A percentile compares a stretch with the other conserved stretches of the same genome.
Evolutionary conservation across 30 jellyfish, hydroid and myxozoan species (phyloP).

Genomic region (Aurelia coerulea): DNA sequence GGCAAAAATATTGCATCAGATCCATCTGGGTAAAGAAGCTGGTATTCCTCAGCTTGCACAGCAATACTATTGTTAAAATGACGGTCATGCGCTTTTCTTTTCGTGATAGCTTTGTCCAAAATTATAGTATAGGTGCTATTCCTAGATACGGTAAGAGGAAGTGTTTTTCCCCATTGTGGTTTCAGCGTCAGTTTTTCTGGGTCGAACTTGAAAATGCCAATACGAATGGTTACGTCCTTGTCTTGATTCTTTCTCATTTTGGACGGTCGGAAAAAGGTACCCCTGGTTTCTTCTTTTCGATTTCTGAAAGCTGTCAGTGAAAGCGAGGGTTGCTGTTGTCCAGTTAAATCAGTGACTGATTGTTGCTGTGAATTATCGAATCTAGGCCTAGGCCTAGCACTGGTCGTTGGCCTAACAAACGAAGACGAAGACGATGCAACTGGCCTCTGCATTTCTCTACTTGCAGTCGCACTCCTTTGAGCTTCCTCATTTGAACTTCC

Average conservation of each 20-base stretch:
- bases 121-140: background rate
- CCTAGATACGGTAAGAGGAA: background rate
- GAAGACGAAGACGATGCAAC: no score
- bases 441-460: background rate
- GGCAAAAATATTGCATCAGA: background rate
- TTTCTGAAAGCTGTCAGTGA: background rate
- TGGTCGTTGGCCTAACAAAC: no score
- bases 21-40: background rate
- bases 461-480: background rate
- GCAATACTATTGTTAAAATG: background rate
- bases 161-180: background rate
- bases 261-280: background rate
- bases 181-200: background rate
- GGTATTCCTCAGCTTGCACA: background rate
- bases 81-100: background rate
- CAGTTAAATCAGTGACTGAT: background rate
- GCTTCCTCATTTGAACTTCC: background rate
- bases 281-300: background rate
- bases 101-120: background rate
- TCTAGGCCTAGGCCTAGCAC: background rate
- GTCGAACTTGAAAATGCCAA: background rate
- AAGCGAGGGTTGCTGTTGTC: background rate
- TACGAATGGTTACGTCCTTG: background rate
- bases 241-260: background rate
- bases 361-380: no score